These are phyloP conservation scores for Isaurus tuberculatus DNA, from an alignment of 92 coral and sea anemone genomes.

Conservation along the genomic window DNA sequence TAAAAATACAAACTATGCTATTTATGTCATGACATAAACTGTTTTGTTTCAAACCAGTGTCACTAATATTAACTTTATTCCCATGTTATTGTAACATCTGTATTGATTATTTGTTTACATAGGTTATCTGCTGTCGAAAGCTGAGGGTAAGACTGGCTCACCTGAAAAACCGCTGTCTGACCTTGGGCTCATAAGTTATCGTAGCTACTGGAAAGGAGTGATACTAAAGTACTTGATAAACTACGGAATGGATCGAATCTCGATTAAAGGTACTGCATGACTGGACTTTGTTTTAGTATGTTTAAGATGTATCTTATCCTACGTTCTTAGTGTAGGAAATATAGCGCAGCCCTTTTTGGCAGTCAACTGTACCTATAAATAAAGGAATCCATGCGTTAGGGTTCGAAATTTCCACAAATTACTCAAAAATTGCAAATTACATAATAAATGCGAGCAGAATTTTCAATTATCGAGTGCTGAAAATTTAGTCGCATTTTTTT, in stretches of 20 bases:
- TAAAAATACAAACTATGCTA: no score
- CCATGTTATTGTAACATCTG: not conserved
- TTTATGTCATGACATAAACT: no score
- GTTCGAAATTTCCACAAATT: no score
- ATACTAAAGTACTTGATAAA: conserved; percentile 77
- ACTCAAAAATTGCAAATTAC: no score
- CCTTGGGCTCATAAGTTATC: conserved; percentile 94
- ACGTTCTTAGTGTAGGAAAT: no score
- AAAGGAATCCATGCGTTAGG: no score
- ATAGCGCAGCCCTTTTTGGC: no score
- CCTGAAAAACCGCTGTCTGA: conserved; percentile 98
- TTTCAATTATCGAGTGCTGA: no score
- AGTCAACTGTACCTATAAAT: no score
- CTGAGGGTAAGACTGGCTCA: conserved; percentile 95
- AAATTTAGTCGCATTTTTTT: no score
- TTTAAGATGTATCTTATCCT: no score
- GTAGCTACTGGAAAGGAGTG: conserved; percentile 96
- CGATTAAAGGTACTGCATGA: conserved; percentile 73
- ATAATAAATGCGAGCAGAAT: no score
- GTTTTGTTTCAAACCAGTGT: not conserved
- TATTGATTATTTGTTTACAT: not conserved
- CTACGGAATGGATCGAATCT: conserved; percentile 78
- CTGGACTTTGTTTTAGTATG: not conserved
- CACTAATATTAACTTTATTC: not conserved
- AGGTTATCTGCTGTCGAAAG: conserved; percentile 94